Percentiles rank a stretch among this genome's conserved stretches.
These are phyloP conservation scores for Invenusta paracnida DNA, from an alignment of 2,888 invertebrate genomes.

Conservation along the genomic window DNA sequence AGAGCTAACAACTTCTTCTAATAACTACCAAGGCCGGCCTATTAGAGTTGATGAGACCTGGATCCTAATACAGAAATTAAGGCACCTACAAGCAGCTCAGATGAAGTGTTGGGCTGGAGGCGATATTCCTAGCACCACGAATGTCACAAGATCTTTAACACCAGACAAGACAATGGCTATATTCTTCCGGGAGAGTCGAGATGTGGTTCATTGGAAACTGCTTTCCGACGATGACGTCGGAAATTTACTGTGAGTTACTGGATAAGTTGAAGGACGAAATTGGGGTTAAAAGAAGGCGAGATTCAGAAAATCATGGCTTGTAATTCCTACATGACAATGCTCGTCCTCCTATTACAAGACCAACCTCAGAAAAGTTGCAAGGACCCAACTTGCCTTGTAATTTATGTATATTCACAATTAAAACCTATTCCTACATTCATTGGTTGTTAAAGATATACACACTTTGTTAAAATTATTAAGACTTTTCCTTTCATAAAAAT, in stretches of 20 bases:
- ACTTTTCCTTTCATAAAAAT: neutral
- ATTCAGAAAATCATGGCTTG: slow-evolving; percentile 27
- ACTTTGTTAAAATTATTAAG: neutral
- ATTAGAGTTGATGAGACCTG: neutral
- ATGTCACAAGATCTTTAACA: slow-evolving; percentile 12
- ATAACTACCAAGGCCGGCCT: too few relatives aligned
- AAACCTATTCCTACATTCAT: neutral
- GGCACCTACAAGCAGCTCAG: slow-evolving; percentile 18
- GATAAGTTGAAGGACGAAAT: slow-evolving; percentile 8
- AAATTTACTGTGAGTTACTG: slow-evolving; percentile 15
- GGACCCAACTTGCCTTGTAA: neutral
- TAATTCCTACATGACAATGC: slow-evolving; percentile 26
- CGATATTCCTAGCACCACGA: neutral
- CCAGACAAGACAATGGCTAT: slow-evolving; percentile 25
- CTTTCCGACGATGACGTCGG: neutral
- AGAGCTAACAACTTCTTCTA: neutral
- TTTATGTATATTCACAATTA: neutral
- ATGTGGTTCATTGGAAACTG: slow-evolving; percentile 3
- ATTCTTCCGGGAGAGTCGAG: neutral
- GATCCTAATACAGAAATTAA: neutral
- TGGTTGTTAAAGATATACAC: neutral
- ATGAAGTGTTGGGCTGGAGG: slow-evolving; percentile 25
- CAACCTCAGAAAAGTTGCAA: neutral
- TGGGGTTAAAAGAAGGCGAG: slow-evolving; percentile 5
- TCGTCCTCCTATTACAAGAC: slow-evolving; percentile 17